Evolutionary conservation across 2,113 vertebrate species (phyloP), one percentile per base, ranked within the genome.

Genomic region (Pelusios castaneus): DNA sequence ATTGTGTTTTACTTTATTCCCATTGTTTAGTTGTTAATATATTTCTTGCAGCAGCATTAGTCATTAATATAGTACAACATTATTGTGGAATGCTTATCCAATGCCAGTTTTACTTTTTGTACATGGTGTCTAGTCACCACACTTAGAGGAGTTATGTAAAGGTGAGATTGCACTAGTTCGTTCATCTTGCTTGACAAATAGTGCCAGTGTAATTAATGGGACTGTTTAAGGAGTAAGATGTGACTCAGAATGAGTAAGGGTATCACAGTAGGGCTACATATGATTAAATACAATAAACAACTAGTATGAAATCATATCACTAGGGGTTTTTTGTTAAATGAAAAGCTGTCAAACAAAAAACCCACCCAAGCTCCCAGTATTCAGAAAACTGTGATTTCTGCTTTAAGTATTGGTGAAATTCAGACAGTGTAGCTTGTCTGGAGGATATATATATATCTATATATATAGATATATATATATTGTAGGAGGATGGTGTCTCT

Each of bases 261-360:
- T 93, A 85, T 49, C 60, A 78, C 0, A 0, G 38, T 56, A 77
- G 76, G 25, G 29, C 16, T 95, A 93, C 82, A 60, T 63, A 54
- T 5, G 60, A 5, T 43, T 80, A 87, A 82, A 55, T 24, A 95
- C 82, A 13, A 77, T 77, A 41, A 91, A 4, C 56, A 89, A 90
- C 60, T 55, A 31, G 77, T 38, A 88, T 43, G 73, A 75, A 43
- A 8, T 14, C 13, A 12, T 3, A 5, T 8, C 78, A 78, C 25
- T n/a, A 52, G 5, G 13, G 5, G 38, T 89, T 90, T 89, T 58
- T 27, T 85, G 3, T 83, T 13, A 87, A 96, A 87, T 87, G 21
- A 4, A 12, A 56, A 80, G 9, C 2, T 78, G 80, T 83, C 14
- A 87, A 43, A 55, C 84, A 63, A 43, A 85, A 83, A 80, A 16